phyloP scores from a whole-genome alignment of 2,888 invertebrate genomes.

The Dichetophora obliterata region DNA sequence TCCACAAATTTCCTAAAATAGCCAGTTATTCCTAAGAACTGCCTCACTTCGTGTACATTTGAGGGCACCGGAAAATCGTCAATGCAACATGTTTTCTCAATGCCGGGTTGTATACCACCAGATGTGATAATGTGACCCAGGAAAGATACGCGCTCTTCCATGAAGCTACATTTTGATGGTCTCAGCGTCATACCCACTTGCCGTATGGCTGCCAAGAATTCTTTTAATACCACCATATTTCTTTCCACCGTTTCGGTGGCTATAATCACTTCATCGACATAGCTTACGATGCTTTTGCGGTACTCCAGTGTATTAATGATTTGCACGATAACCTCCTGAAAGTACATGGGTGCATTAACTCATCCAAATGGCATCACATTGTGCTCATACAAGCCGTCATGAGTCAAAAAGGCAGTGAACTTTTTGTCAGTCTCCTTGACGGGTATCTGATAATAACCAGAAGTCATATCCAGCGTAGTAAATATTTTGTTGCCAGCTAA shows the following conservation, averaged over 20 bases:
- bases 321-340: conserved; percentile 50
- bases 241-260: too few relatives aligned
- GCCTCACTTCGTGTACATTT: conserved; percentile 32
- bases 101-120: conserved; percentile 38
- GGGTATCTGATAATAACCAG: too few relatives aligned
- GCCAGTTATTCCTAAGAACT: conserved; percentile 40
- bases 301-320: not conserved
- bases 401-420: too few relatives aligned
- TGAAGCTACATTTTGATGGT: conserved; percentile 38
- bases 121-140: conserved; percentile 39
- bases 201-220: not conserved
- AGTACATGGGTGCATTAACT: conserved; percentile 59
- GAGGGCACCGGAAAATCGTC: too few relatives aligned
- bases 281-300: not conserved
- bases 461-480: conserved; percentile 47
- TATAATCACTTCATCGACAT: not conserved
- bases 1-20: conserved; percentile 43
- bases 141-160: conserved; percentile 38
- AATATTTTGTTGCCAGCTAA: conserved; percentile 51
- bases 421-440: too few relatives aligned
- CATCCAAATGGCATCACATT: too few relatives aligned
- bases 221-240: not conserved
- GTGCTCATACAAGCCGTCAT: too few relatives aligned
- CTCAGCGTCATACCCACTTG: not conserved
- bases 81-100: conserved; percentile 38